Percentiles rank a stretch among this genome's conserved stretches.
Conservation (phyloP, 2,888 invertebrate genomes). For the Gerris lacustris region DNA sequence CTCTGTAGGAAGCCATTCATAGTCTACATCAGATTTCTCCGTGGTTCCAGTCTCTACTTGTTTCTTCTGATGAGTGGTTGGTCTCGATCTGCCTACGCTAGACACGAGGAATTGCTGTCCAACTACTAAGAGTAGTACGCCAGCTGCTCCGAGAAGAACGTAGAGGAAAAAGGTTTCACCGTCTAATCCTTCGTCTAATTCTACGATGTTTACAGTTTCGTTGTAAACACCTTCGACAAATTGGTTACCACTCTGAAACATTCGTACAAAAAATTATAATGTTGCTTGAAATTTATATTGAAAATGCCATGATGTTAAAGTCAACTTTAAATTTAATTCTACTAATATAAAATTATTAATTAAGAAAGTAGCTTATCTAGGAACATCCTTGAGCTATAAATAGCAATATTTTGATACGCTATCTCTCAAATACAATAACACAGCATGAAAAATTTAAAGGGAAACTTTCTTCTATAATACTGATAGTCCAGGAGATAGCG, state of each 20-base stretch:
- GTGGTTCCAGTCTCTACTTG: slow-evolving; percentile 80
- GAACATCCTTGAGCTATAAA: too few relatives aligned
- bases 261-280: slow-evolving; percentile 17
- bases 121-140: slow-evolving; percentile 71
- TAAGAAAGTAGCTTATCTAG: not conserved
- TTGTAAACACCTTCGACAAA: slow-evolving; percentile 90
- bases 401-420: too few relatives aligned
- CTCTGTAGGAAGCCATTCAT: slow-evolving; percentile 94
- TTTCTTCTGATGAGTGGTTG: slow-evolving; percentile 41
- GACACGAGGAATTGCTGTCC: slow-evolving; percentile 80
- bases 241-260: slow-evolving; percentile 46
- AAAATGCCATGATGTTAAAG: not conserved
- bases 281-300: not conserved
- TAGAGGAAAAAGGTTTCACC: slow-evolving; percentile 98
- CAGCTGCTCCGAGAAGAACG: slow-evolving; percentile 81
- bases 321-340: not conserved
- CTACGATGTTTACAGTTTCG: slow-evolving; percentile 90
- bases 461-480: too few relatives aligned
- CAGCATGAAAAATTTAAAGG: too few relatives aligned
- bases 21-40: slow-evolving; percentile 83
- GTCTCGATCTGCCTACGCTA: slow-evolving; percentile 49
- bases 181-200: slow-evolving; percentile 92
- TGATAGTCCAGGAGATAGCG: too few relatives aligned
- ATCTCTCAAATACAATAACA: too few relatives aligned
- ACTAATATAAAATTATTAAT: too few relatives aligned